These are phyloP conservation scores for Podarcis muralis DNA, from an alignment of 2,113 vertebrate genomes.

Conservation along the genomic window DNA sequence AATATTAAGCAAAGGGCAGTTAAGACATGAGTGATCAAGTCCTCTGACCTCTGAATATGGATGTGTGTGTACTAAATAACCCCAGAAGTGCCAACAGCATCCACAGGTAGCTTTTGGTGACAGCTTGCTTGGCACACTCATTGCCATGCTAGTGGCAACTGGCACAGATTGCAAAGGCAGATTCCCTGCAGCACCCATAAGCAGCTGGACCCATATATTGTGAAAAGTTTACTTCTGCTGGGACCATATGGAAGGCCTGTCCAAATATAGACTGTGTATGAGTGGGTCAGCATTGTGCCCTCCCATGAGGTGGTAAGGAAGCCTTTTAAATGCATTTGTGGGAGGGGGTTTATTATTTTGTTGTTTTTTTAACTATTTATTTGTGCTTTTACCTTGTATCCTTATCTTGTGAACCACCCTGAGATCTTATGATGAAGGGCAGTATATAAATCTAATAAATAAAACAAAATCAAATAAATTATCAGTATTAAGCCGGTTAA, in stretches of 20 bases:
- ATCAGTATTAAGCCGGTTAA: background rate
- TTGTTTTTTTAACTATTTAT: too few species aligned
- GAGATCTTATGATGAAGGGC: too few species aligned
- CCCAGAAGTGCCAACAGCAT: background rate
- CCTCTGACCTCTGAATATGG: background rate
- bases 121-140: too few species aligned
- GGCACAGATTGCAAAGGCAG: background rate
- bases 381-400: too few species aligned
- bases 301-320: rapidly evolving
- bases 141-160: background rate
- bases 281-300: background rate
- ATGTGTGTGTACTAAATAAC: background rate
- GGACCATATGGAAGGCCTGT: too few species aligned
- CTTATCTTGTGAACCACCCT: too few species aligned
- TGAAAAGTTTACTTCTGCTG: background rate
- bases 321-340: too few species aligned
- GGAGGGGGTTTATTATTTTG: too few species aligned
- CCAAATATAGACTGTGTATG: background rate
- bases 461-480: too few species aligned
- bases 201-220: background rate
- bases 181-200: background rate
- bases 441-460: too few species aligned
- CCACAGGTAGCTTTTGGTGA: background rate
- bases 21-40: background rate
- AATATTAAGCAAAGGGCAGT: too few species aligned